These are phyloP conservation scores for Hephaestus fuliginosus DNA, from an alignment of 2,797 vertebrate species.

Conservation along the genomic window DNA sequence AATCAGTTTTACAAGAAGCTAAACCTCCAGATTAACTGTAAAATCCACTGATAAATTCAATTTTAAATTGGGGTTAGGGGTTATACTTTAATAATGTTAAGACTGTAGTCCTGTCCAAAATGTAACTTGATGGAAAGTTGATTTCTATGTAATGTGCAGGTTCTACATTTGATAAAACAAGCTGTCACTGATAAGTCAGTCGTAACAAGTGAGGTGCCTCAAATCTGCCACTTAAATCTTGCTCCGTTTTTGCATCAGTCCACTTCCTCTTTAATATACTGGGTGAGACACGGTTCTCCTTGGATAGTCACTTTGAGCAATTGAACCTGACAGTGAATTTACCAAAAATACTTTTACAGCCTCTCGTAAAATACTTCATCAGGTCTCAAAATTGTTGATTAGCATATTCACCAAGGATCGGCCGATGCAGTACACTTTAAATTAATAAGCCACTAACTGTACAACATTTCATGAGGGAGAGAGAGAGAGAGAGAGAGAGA, in stretches of 20 bases:
- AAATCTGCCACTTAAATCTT: constrained; percentile 55
- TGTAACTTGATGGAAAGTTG: neutral
- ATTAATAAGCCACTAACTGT: constrained; percentile 83
- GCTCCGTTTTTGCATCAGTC: constrained; percentile 48
- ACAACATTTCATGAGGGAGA: constrained; percentile 70
- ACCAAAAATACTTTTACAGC: constrained; percentile 80
- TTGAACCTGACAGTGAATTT: constrained; percentile 80
- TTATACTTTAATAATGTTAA: neutral
- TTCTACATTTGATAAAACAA: constrained; percentile 13
- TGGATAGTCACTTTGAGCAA: constrained; percentile 75
- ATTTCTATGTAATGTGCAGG: constrained; percentile 3
- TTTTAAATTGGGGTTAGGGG: neutral
- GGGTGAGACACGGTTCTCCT: constrained; percentile 67
- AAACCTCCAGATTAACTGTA: neutral
- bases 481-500: constrained; percentile 34
- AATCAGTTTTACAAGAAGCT: neutral
- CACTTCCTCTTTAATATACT: constrained; percentile 63
- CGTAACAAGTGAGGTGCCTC: constrained; percentile 18
- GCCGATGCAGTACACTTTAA: constrained; percentile 74
- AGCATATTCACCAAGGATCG: constrained; percentile 78
- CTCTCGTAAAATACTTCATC: constrained; percentile 81
- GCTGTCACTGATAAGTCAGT: constrained; percentile 33
- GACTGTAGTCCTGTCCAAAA: neutral
- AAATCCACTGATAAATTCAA: neutral
- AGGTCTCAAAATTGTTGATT: constrained; percentile 82